These are phyloP conservation scores for Palloptera scutellata DNA, from an alignment of 2,888 invertebrate genomes.

Conservation along the genomic window DNA sequence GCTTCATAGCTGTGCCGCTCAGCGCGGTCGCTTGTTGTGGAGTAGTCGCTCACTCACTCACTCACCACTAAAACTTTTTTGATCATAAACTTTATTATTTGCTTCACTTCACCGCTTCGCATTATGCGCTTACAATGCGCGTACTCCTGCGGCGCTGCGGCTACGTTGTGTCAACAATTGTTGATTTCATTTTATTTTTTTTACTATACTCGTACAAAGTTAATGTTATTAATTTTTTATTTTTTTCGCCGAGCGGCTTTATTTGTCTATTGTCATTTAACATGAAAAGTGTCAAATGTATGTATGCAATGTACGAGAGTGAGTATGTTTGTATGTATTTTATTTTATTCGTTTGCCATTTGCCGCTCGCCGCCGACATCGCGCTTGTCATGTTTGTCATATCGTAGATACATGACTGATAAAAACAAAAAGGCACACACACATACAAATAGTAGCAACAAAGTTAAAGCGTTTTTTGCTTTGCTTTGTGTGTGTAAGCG, in stretches of 20 bases:
- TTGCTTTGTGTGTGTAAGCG: too few species aligned
- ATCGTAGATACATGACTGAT: conserved; percentile 27
- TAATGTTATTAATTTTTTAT: conserved; percentile 32
- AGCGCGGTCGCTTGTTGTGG: too few species aligned
- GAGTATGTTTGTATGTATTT: background rate
- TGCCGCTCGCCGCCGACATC: background rate
- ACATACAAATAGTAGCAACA: conserved; percentile 3
- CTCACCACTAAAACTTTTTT: too few species aligned
- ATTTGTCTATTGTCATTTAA: conserved; percentile 46
- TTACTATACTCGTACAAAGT: conserved; percentile 20
- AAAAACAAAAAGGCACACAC: background rate
- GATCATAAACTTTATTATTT: too few species aligned
- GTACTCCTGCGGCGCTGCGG: too few species aligned
- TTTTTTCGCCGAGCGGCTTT: conserved; percentile 35
- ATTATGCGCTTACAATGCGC: too few species aligned
- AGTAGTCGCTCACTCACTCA: too few species aligned
- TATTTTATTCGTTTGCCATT: background rate
- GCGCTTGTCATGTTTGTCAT: conserved; percentile 49
- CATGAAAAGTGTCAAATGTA: conserved; percentile 42
- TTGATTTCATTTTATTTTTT: background rate
- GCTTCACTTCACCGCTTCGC: too few species aligned
- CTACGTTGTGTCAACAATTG: too few species aligned
- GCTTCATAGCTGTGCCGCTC: too few species aligned
- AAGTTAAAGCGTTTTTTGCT: too few species aligned
- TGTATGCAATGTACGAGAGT: conserved; percentile 20